Evolutionary conservation across 2,797 vertebrate species (phyloP).

Genomic region (Clarias pachynema): DNA sequence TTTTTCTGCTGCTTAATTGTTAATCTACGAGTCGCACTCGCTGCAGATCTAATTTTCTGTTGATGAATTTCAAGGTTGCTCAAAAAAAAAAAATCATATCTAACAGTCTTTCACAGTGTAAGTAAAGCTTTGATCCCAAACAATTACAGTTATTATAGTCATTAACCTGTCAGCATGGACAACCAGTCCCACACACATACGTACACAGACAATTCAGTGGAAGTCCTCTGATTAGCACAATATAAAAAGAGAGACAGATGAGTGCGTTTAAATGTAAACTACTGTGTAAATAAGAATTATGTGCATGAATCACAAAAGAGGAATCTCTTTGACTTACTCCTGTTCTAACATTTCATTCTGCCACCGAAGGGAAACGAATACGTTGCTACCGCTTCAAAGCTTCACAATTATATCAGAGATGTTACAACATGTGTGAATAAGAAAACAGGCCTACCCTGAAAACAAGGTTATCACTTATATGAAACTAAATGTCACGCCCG

Average conservation of each 20-base stretch:
- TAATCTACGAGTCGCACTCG: neutral
- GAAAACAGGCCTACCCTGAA: neutral
- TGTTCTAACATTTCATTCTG: conserved; percentile 38
- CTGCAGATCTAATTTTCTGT: neutral
- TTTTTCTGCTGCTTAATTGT: neutral
- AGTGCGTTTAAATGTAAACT: conserved; percentile 17
- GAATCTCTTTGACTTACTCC: conserved; percentile 44
- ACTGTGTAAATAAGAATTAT: conserved; percentile 58
- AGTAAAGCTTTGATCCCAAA: conserved; percentile 61
- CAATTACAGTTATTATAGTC: conserved; percentile 66
- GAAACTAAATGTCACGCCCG: neutral
- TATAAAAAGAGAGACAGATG: conserved; percentile 29
- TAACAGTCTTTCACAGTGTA: conserved; percentile 52
- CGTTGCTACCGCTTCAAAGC: conserved; percentile 8
- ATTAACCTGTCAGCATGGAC: conserved; percentile 30
- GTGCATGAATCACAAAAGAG: conserved; percentile 59
- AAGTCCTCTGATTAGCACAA: conserved; percentile 26
- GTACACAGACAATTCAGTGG: neutral
- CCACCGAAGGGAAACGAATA: conserved; percentile 17
- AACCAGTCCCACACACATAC: conserved; percentile 23
- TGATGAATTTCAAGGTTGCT: conserved; percentile 58
- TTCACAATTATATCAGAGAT: conserved; percentile 36
- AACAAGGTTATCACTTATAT: neutral
- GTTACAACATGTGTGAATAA: conserved; percentile 26
- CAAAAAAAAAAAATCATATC: conserved; percentile 18